Conservation (phyloP, 2,797 vertebrate species). For the Xiphorhynchus erythropygius region DNA sequence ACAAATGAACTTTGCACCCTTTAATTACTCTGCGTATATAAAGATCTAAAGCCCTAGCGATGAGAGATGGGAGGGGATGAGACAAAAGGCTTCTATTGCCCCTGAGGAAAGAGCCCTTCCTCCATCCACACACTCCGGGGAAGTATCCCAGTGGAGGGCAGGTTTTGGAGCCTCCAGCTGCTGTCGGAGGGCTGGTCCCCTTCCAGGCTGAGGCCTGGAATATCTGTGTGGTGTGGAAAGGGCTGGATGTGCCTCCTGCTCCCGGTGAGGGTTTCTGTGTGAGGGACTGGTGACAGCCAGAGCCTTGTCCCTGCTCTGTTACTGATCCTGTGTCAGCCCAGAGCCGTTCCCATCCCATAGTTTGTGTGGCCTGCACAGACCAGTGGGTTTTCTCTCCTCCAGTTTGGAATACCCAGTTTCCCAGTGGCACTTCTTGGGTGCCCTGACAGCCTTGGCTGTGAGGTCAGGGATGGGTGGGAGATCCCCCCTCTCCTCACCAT, state of each 20-base stretch:
- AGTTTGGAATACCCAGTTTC: neutral
- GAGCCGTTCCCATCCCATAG: neutral
- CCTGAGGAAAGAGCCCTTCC: neutral
- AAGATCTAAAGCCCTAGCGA: neutral
- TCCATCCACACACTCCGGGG: neutral
- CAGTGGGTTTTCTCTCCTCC: neutral
- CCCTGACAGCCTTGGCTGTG: neutral
- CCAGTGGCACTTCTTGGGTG: neutral
- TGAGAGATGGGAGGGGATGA: neutral
- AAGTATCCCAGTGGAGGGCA: neutral
- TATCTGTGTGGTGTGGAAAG: neutral
- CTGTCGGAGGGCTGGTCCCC: neutral
- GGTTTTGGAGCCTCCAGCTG: neutral
- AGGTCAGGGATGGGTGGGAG: neutral
- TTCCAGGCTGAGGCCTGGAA: neutral
- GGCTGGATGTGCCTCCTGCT: neutral
- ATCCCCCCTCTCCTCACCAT: neutral
- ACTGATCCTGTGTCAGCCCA: neutral
- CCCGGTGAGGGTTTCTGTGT: neutral
- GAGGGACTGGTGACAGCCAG: neutral
- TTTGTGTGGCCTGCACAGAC: neutral
- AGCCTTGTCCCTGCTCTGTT: neutral
- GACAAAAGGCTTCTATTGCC: neutral
- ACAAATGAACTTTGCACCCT: constrained; percentile 32
- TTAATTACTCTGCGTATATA: neutral